Conservation (phyloP, 2,888 invertebrate genomes). For the Epistrophe grossulariae region DNA sequence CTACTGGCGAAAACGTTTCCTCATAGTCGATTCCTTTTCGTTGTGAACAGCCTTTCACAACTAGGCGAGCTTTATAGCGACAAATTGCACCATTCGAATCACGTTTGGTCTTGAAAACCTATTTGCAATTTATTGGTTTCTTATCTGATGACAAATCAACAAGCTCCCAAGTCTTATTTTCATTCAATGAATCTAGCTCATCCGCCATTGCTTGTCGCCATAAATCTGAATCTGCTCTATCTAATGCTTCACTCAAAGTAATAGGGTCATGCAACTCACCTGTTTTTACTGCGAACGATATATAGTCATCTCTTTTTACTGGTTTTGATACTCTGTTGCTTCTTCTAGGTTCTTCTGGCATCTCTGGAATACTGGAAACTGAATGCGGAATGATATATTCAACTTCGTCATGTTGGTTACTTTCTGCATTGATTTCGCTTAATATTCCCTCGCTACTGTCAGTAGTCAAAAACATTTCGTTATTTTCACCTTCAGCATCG, state of each 20-base stretch:
- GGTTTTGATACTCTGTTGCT: conserved; percentile 19
- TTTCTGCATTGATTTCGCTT: not conserved
- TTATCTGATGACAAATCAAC: too few species aligned
- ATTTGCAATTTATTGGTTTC: too few species aligned
- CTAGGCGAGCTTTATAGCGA: too few species aligned
- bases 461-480: not conserved
- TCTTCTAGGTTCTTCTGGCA: not conserved
- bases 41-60: too few species aligned
- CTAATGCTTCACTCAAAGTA: conserved; percentile 15
- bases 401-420: not conserved
- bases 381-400: not conserved
- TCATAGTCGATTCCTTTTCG: not conserved
- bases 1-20: not conserved
- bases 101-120: too few species aligned
- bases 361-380: not conserved
- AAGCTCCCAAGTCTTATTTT: conserved; percentile 32
- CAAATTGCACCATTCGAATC: too few species aligned
- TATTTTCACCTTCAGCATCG: conserved; percentile 4
- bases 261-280: conserved; percentile 26
- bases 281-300: conserved; percentile 6
- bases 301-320: conserved; percentile 10
- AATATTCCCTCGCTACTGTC: not conserved
- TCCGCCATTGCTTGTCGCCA: conserved; percentile 72
- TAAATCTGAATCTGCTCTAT: conserved; percentile 7
- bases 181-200: conserved; percentile 59